Conservation (phyloP, 2,113 vertebrate genomes). For the Aptenodytes patagonicus region DNA sequence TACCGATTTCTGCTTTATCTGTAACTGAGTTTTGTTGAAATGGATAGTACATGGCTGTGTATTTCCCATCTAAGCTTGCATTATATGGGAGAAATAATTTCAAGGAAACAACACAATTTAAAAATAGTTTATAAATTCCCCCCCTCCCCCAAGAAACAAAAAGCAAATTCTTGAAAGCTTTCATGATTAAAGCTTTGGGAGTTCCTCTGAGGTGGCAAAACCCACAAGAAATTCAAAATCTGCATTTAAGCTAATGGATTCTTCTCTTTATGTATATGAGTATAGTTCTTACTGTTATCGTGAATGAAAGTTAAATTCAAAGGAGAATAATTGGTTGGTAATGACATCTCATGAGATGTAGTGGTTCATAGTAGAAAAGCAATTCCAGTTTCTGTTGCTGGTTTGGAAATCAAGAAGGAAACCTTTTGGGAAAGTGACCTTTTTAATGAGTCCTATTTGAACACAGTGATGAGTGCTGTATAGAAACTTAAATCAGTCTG, state of each 20-base stretch:
- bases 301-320: conserved; percentile 2
- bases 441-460: conserved; percentile 28
- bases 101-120: background rate
- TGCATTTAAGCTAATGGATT: background rate
- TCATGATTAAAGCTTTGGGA: background rate
- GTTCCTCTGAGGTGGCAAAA: background rate
- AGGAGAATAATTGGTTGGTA: conserved; percentile 20
- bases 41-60: background rate
- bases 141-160: background rate
- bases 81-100: background rate
- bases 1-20: background rate
- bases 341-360: conserved; percentile 15
- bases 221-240: background rate
- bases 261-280: background rate
- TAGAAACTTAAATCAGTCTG: background rate
- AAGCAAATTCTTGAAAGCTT: background rate
- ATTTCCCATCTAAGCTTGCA: background rate
- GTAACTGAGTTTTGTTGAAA: background rate
- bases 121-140: background rate
- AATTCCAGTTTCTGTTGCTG: conserved; percentile 23
- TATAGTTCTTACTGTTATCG: background rate
- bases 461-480: background rate
- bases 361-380: background rate
- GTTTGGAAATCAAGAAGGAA: conserved; percentile 18
- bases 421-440: conserved; percentile 27